These are phyloP conservation scores for Platysternon megacephalum DNA, from an alignment of 2,113 vertebrate genomes.

Conservation along the genomic window DNA sequence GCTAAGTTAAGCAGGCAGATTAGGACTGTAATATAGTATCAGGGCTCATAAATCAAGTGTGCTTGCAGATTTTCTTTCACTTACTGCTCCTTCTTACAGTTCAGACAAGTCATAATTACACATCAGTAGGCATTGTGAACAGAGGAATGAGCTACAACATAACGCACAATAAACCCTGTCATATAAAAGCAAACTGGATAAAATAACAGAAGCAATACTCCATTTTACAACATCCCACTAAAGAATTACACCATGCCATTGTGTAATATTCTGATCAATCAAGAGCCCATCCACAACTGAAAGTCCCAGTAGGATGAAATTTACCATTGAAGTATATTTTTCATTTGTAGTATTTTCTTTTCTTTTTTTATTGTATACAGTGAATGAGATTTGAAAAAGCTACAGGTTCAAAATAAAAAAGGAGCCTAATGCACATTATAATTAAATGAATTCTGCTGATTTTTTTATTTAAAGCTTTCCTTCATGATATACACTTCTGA, in stretches of 20 bases:
- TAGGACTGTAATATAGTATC: slow-evolving; percentile 85
- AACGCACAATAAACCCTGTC: slow-evolving; percentile 96
- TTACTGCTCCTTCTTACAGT: slow-evolving; percentile 90
- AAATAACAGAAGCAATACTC: slow-evolving; percentile 92
- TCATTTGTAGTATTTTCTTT: slow-evolving; percentile 71
- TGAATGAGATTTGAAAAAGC: slow-evolving; percentile 69
- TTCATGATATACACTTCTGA: slow-evolving; percentile 67
- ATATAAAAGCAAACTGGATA: slow-evolving; percentile 93
- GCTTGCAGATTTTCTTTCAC: slow-evolving; percentile 89
- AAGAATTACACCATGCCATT: slow-evolving; percentile 86
- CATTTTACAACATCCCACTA: slow-evolving; percentile 87
- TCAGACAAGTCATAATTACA: slow-evolving; percentile 96
- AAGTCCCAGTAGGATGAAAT: slow-evolving; percentile 82
- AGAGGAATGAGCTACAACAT: slow-evolving; percentile 92
- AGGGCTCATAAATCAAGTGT: slow-evolving; percentile 92
- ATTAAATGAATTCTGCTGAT: slow-evolving; percentile 77
- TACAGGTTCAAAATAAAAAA: slow-evolving; percentile 76
- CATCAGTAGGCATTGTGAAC: slow-evolving; percentile 88
- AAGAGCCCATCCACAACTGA: slow-evolving; percentile 83
- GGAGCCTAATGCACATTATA: slow-evolving; percentile 63
- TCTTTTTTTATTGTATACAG: slow-evolving; percentile 66
- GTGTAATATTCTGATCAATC: slow-evolving; percentile 89
- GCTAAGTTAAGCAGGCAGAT: slow-evolving; percentile 90
- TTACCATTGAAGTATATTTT: slow-evolving; percentile 79
- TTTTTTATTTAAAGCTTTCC: slow-evolving; percentile 70